phyloP scores from a whole-genome alignment of 2,888 invertebrate genomes.

The Pachydiplax longipennis region DNA sequence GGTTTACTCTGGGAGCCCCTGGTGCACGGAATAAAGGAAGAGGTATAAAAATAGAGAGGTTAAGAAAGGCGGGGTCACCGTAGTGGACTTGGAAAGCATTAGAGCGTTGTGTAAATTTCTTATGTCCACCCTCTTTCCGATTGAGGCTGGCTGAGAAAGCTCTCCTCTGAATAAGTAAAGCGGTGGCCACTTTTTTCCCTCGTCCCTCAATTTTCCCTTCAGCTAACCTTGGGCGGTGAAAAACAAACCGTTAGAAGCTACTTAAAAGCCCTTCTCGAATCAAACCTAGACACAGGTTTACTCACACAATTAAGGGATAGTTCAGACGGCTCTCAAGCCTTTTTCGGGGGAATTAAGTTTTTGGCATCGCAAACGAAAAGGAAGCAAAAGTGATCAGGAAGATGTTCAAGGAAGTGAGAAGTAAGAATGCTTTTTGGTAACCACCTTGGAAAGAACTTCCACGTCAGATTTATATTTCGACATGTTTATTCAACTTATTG shows the following conservation, averaged over 20 bases:
- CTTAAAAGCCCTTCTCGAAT: not conserved
- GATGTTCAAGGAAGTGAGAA: no score
- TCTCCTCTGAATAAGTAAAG: conserved; percentile 8
- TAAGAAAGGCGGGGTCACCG: not conserved
- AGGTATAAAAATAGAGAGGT: not conserved
- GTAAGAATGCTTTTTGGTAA: no score
- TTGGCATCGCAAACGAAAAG: no score
- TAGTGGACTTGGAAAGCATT: not conserved
- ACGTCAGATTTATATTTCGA: no score
- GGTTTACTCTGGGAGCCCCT: not conserved
- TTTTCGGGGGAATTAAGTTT: no score
- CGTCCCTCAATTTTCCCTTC: not conserved
- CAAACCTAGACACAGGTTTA: not conserved
- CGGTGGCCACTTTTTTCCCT: not conserved
- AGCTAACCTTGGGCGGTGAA: not conserved
- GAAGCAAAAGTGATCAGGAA: no score
- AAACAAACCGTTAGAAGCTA: not conserved
- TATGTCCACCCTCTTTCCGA: not conserved
- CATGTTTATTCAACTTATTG: no score
- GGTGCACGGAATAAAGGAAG: not conserved
- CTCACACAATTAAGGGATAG: not conserved
- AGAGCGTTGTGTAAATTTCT: conserved; percentile 20
- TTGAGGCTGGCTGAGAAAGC: conserved; percentile 30
- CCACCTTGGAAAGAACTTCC: no score
- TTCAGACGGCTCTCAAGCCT: no score